Base-by-base conservation (phyloP, 2,113 vertebrate genomes). In the Oxyruncus cristatus region DNA sequence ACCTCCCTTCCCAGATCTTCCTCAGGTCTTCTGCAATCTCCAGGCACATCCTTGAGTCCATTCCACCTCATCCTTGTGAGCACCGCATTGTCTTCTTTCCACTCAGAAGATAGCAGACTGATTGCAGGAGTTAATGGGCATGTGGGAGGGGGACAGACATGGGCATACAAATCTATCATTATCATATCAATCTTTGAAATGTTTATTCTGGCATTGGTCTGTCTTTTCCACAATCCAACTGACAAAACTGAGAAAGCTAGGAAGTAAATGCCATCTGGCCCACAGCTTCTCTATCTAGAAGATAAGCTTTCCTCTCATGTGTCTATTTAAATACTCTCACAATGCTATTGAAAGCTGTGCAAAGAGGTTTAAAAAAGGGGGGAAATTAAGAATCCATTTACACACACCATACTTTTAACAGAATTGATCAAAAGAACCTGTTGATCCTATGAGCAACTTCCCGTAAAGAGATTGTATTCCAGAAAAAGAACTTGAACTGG, bases 81-180 rank as follows among this genome's bases (percentile, higher is more conserved):
- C 24, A 65, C 9, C n/a, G 3, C 16, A 7, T 9, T 18, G 3
- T 26, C 33, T 71, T 9, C 56, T 42, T 39, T 59, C 44, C 2
- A 0, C 52, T 44, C 24, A 44, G 32, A 28, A 68, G 17, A 47
- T 8, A 59, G 33, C 20, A 89, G 16, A 8, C 12, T 53, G 77
- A 58, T 12, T 30, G 33, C 16, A 42, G 35, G 17, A 67, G 28
- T 26, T 41, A 37, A 41, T 61, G 27, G 14, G 4, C 33, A 17
- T 0, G 0, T 27, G 42, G 19, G 11, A 87, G 12, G 19, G 10
- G 8, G 8, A 30, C 35, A 70, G 37, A 32, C n/a, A 62, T 21
- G 14, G 46, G 47, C n/a, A 37, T 20, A 50, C 12, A 74, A 75
- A 85, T 23, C 27, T 39, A 14, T n/a, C 35, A 9, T 19, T 50